Conservation (phyloP, 92 coral and sea anemone species). For the Blastomussa wellsi region DNA sequence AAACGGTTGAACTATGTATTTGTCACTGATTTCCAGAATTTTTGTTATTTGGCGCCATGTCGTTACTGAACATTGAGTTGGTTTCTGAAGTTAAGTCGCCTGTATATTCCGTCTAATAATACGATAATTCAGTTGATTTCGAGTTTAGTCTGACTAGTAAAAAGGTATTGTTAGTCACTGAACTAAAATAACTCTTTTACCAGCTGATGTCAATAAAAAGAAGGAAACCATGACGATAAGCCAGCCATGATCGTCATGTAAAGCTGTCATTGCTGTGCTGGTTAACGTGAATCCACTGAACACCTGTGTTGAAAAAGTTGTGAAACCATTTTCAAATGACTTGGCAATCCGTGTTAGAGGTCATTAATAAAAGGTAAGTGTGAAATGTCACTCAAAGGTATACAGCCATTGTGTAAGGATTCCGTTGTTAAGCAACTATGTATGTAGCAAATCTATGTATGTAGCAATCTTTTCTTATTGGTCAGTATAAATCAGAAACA, state of each 20-base stretch:
- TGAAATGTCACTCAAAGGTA: neutral
- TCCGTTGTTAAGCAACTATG: neutral
- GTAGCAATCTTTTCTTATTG: neutral
- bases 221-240: neutral
- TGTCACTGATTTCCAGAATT: neutral
- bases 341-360: neutral
- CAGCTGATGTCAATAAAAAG: conserved; percentile 9
- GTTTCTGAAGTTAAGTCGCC: neutral
- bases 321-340: neutral
- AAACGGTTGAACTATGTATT: too few species aligned
- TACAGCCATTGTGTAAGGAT: neutral
- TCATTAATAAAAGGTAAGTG: neutral
- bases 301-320: neutral
- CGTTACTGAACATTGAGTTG: too few species aligned
- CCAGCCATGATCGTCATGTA: neutral
- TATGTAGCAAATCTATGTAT: too few species aligned
- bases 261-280: neutral
- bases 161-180: neutral
- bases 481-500: neutral
- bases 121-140: neutral
- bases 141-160: neutral
- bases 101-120: too few species aligned
- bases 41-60: neutral
- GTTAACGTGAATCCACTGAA: neutral
- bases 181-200: neutral